Evolutionary conservation across 1,140 invertebrate genomes (phyloP), one percentile per base, ranked within the genome.

Genomic region (Microplitis mediator): DNA sequence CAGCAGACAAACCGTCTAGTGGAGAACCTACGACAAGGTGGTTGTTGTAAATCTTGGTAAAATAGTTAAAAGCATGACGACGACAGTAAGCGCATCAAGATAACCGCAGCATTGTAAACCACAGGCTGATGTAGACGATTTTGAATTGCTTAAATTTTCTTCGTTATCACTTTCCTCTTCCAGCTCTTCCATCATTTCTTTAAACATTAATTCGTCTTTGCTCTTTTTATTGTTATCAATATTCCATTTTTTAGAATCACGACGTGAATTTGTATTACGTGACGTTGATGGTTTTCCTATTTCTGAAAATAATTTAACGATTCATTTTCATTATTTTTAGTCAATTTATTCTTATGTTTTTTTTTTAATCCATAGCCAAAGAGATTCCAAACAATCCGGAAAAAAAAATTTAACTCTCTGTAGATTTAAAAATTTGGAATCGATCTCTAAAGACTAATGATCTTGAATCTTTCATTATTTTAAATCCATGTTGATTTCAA

Each of bases 231-330:
- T 76, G 11, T 79, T 74, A 76, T 85, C 81, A 52, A 77, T 75
- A 54, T 77, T 84, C 84, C 84, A 84, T 64, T 85, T 85, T 71
- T 85, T 85, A 66, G 84, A 84, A 39, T 85, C 82, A 14, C 83
- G 75, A 63, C 84, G 75, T 35, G 77, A 76, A 75, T 79, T 82
- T 4, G 84, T 80, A 64, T 69, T 81, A 8, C 79, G 77, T 56
- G 82, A 84, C n/a, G 82, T 81, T 34, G 75, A 66, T n/a, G 82
- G 79, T 76, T 74, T 79, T 61, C 77, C 75, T 70, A 84, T 83
- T 65, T 66, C 85, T 86, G 79, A 35, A 81, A 69, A 16, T 35
- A 63, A 50, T 11, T 16, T 14, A 4, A 9, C 4, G 2, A 1
- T 39, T n/a, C 6, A n/a, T 64, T 39, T 36, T 13, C 39, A 39